Conservation (phyloP, 2,888 invertebrate species). For the Acanthoscelides obtectus region DNA sequence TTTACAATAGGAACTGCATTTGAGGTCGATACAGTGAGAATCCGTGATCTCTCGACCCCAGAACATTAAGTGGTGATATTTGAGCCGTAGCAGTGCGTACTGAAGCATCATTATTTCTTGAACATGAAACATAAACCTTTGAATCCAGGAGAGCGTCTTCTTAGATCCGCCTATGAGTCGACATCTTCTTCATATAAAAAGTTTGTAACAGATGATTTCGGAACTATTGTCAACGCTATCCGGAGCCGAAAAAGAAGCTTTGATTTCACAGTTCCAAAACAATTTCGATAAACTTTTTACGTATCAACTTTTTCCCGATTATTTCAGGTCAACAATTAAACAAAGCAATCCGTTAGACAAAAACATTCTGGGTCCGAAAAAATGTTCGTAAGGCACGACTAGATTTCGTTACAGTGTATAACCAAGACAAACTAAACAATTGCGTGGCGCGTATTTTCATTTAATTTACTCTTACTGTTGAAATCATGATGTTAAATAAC, state of each 20-base stretch:
- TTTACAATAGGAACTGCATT: no score
- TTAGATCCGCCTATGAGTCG: no score
- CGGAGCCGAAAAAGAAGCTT: background rate
- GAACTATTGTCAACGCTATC: background rate
- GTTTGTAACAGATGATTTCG: background rate
- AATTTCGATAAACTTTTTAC: background rate
- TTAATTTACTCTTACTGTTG: background rate
- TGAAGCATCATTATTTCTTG: no score
- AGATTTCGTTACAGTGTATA: background rate
- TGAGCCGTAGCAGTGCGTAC: no score
- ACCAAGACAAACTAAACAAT: background rate
- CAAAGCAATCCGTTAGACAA: background rate
- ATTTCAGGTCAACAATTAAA: background rate
- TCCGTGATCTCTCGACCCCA: no score
- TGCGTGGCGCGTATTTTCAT: background rate
- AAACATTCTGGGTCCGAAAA: background rate
- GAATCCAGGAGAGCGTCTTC: no score
- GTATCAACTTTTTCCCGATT: background rate
- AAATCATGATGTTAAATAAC: background rate
- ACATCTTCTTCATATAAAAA: background rate
- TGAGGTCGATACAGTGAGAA: no score
- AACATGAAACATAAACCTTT: no score
- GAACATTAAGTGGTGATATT: no score
- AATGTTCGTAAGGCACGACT: background rate
- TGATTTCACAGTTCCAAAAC: background rate